Base-by-base conservation (phyloP, 2,888 invertebrate species). In the Copidosoma aretas region DNA sequence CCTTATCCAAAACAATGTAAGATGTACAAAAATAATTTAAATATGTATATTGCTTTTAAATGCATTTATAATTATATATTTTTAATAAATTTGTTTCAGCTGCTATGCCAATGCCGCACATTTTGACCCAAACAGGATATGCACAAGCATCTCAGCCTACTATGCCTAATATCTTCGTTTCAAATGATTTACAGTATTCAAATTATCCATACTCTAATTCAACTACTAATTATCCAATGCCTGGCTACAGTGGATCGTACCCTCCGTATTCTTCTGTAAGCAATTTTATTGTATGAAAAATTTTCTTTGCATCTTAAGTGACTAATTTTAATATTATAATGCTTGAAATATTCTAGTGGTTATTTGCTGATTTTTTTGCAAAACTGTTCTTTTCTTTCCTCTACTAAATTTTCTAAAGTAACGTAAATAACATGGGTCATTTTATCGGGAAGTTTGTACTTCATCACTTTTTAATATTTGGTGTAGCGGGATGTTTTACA, bases 1-100 rank as follows among this genome's bases (percentile, higher is more conserved):
- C 87, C 89, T 46, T 89, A 90, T 78, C 89, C 89, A 41, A 74
- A 83, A 52, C 85, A 85, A 77, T 78, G 87, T 87, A 78, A 84
- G 84, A 81, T 60, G 3, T 32, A 25, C 10, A 10, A 22, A 46
- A 46, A 39, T 52, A 39, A n/a, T 43, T 21, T 8, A 0, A 3
- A 12, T n/a, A 62, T 15, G 32, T 5, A 5, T 32, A 3, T 32
- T 32, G n/a, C n/a, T 32, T 32, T 32, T 8, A 32, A 32, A 32
- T 32, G 8, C 32, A 32, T 32, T 3, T 8, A 32, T 32, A 3
- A 32, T 32, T 32, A n/a, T 32, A 32, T 32, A 53, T 22, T 32
- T 49, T 17, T 12, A 17, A 54, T 65, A 56, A 63, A 19, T 51
- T 43, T 24, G 46, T 54, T 25, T 53, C 57, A 86, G 85, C 84